These are phyloP conservation scores for Oscheius sp. DNA, from an alignment of 2,888 invertebrate genomes.

Conservation along the genomic window DNA sequence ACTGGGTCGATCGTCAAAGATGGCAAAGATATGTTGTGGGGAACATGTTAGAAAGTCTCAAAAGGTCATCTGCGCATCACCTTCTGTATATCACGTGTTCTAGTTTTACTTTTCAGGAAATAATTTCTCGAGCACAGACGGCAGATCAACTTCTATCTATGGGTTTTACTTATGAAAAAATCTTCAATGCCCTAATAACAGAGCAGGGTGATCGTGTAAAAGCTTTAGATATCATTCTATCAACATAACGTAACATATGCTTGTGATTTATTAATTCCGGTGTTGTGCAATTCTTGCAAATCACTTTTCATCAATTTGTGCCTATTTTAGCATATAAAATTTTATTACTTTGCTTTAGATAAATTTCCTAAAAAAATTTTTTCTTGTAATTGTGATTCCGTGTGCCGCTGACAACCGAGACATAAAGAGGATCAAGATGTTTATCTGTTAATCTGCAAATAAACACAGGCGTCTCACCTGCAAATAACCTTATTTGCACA, in stretches of 20 bases:
- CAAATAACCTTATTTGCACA: slow-evolving; percentile 12
- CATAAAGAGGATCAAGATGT: background rate
- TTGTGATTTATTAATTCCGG: slow-evolving; percentile 9
- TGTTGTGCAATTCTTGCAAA: slow-evolving; percentile 15
- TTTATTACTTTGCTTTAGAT: background rate
- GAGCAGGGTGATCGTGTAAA: slow-evolving; percentile 37
- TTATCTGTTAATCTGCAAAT: slow-evolving; percentile 15
- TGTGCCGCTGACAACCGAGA: background rate
- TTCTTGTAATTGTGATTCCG: background rate
- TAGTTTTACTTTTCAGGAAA: slow-evolving; percentile 32
- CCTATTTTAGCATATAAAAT: background rate
- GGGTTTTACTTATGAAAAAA: slow-evolving; percentile 40
- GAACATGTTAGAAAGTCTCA: background rate
- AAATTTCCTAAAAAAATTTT: background rate
- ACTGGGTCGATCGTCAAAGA: background rate
- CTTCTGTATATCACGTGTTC: background rate
- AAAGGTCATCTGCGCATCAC: background rate
- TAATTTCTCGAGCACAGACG: slow-evolving; percentile 45
- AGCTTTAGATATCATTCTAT: slow-evolving; percentile 34
- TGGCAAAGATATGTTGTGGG: background rate
- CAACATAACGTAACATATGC: background rate
- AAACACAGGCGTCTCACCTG: slow-evolving; percentile 1
- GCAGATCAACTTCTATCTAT: slow-evolving; percentile 44
- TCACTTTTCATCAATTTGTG: slow-evolving; percentile 14
- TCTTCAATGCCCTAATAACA: slow-evolving; percentile 35